Evolutionary conservation across 2,113 vertebrate species (phyloP).

Genomic region (Thalassoma bifasciatum): DNA sequence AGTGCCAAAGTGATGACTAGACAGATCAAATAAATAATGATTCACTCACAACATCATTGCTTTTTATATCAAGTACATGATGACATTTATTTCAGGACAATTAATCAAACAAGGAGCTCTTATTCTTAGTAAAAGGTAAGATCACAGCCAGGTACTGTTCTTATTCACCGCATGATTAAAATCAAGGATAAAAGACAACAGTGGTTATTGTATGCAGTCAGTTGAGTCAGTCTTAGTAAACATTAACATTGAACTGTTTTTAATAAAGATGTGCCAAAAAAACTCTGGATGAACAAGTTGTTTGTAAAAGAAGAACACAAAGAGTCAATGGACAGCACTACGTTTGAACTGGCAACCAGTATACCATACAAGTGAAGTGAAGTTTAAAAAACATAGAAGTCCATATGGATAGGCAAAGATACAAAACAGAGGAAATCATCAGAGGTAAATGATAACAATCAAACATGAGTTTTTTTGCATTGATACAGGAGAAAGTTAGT

Average conservation of each 20-base stretch:
- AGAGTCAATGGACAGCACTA: not conserved
- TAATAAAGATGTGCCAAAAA: not conserved
- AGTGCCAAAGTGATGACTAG: not conserved
- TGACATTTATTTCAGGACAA: not conserved
- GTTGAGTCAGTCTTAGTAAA: conserved; percentile 5
- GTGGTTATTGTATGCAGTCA: not conserved
- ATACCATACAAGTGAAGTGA: not conserved
- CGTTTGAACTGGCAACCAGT: not conserved
- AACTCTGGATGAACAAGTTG: not conserved
- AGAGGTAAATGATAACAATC: too few species aligned
- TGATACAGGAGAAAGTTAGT: too few species aligned
- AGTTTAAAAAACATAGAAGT: not conserved
- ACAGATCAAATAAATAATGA: conserved; percentile 1
- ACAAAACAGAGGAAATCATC: not conserved
- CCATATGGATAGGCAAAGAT: not conserved
- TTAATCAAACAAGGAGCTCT: not conserved
- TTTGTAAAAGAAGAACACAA: not conserved
- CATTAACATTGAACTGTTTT: conserved; percentile 1
- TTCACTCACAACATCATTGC: not conserved
- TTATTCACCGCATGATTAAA: conserved; percentile 1
- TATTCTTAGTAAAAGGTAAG: too few species aligned
- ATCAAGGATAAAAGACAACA: not conserved
- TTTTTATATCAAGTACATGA: not conserved
- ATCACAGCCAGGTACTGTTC: not conserved
- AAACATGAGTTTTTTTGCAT: too few species aligned